Percentiles rank a stretch among this genome's conserved stretches.
Evolutionary conservation across 2,888 invertebrate genomes (phyloP).

Genomic region (Orthosia cruda): DNA sequence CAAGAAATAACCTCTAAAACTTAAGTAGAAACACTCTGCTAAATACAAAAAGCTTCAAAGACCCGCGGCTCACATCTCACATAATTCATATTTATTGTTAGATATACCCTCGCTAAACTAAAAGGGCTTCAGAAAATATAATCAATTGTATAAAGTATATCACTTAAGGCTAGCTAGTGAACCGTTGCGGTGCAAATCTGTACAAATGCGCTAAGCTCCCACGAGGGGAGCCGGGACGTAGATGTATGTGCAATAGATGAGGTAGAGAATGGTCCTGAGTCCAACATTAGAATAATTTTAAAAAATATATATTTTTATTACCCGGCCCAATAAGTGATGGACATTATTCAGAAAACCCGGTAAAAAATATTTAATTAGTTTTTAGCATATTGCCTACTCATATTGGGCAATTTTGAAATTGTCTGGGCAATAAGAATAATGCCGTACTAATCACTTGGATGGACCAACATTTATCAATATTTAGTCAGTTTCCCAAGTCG

Average conservation of each 20-base stretch:
- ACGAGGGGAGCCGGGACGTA: slow-evolving; percentile 17
- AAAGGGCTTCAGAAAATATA: slow-evolving; percentile 19
- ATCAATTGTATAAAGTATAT: slow-evolving; percentile 52
- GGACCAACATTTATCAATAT: too few species aligned
- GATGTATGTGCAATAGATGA: slow-evolving; percentile 4
- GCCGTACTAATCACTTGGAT: too few species aligned
- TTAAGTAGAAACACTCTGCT: slow-evolving; percentile 3
- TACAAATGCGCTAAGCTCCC: slow-evolving; percentile 49
- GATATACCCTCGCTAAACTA: background rate
- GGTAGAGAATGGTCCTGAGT: background rate
- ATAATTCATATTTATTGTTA: slow-evolving; percentile 48
- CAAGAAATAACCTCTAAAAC: background rate
- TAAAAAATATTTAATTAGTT: too few species aligned
- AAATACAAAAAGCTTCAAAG: slow-evolving; percentile 4
- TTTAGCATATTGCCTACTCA: too few species aligned
- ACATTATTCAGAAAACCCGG: too few species aligned
- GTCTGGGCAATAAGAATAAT: too few species aligned
- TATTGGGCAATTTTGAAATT: too few species aligned
- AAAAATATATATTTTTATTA: too few species aligned
- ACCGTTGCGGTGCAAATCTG: slow-evolving; percentile 45
- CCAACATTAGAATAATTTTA: too few species aligned
- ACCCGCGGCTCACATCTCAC: background rate
- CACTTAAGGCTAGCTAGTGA: slow-evolving; percentile 47
- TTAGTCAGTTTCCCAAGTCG: too few species aligned
- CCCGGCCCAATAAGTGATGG: too few species aligned